Conservation (phyloP, 2,888 invertebrate species). For the Disparrhopalites patrizii region DNA sequence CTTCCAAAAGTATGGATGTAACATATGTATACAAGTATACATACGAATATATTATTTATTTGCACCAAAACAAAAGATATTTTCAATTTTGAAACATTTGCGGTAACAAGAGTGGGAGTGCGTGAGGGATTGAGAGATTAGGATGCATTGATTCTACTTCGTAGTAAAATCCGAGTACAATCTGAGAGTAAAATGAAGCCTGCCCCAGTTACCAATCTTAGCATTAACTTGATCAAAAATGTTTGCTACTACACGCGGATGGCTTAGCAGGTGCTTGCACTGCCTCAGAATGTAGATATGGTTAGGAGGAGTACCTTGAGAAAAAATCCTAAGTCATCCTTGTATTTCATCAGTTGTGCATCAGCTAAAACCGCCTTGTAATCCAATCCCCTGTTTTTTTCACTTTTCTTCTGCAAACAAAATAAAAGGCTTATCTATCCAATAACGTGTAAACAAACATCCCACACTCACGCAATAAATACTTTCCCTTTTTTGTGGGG, state of each 20-base stretch:
- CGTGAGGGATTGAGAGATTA: not conserved
- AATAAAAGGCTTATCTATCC: not conserved
- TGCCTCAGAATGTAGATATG: no score
- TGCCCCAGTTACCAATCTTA: not conserved
- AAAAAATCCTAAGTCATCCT: slow-evolving; percentile 1
- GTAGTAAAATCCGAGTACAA: not conserved
- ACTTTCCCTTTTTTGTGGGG: no score
- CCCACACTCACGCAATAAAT: no score
- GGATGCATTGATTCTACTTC: not conserved
- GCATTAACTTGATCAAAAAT: no score
- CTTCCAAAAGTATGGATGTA: not conserved
- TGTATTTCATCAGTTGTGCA: slow-evolving; percentile 7
- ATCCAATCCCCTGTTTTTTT: not conserved
- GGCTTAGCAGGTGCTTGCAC: no score
- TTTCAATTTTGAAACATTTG: not conserved
- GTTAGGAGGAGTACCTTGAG: slow-evolving; percentile 4
- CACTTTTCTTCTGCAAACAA: not conserved
- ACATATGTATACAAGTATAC: not conserved
- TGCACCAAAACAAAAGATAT: not conserved
- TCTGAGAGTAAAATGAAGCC: not conserved
- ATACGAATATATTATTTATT: not conserved
- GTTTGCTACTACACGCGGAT: no score
- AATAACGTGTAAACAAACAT: not conserved
- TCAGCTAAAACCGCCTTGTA: not conserved
- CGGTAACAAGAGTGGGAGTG: not conserved